phyloP scores from a whole-genome alignment of 1,140 invertebrate species.

The Lethrus apterus region DNA sequence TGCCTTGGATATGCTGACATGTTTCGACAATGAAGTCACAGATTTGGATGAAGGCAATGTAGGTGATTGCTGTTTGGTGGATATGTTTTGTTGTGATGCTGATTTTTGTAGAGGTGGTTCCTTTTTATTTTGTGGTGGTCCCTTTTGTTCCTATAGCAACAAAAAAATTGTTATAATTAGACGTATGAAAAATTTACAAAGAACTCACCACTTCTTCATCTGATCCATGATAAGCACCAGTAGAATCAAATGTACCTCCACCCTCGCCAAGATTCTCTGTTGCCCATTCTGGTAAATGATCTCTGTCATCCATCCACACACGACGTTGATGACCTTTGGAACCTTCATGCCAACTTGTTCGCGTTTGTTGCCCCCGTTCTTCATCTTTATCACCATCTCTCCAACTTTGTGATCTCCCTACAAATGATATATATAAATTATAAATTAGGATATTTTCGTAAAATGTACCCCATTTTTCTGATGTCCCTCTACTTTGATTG shows the following conservation, averaged over 20 bases:
- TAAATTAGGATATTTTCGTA: not conserved
- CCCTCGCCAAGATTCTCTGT: conserved; percentile 67
- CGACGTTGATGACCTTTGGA: conserved; percentile 35
- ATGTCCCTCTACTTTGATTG: conserved; percentile 28
- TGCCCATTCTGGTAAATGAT: conserved; percentile 69
- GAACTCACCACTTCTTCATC: conserved; percentile 45
- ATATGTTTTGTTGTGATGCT: conserved; percentile 39
- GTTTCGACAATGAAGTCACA: conserved; percentile 29
- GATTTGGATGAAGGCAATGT: conserved; percentile 36
- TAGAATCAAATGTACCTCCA: conserved; percentile 79
- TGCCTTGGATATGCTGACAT: conserved; percentile 10
- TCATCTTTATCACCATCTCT: conserved; percentile 48
- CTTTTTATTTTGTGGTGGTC: conserved; percentile 14
- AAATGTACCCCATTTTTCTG: conserved; percentile 50
- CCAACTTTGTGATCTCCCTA: conserved; percentile 53
- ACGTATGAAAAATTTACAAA: not conserved
- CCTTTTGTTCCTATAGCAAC: conserved; percentile 17
- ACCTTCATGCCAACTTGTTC: conserved; percentile 33
- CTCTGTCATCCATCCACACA: conserved; percentile 48
- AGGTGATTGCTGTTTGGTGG: conserved; percentile 24
- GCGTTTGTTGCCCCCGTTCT: conserved; percentile 30
- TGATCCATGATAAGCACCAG: conserved; percentile 72
- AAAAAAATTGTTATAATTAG: not conserved
- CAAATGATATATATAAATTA: conserved; percentile 7
- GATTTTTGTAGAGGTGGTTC: conserved; percentile 37